phyloP scores from a whole-genome alignment of 37 sponge, comb jelly and placozoan species.

The Halichondria panicea region DNA sequence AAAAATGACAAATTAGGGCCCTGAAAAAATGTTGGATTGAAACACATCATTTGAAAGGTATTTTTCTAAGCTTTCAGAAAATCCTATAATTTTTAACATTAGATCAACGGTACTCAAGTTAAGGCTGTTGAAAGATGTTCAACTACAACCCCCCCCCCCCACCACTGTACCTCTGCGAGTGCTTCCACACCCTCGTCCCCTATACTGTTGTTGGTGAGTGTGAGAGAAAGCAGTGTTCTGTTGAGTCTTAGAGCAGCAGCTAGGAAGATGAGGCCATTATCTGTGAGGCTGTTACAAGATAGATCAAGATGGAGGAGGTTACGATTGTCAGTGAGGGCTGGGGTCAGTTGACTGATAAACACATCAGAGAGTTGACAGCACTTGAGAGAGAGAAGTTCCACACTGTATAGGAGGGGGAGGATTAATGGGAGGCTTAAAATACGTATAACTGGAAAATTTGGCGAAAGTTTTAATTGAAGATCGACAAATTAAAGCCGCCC shows the following conservation, averaged over 20 bases:
- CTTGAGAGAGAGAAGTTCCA: slow-evolving; percentile 42
- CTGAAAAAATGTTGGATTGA: too few relatives aligned
- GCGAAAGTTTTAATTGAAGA: not conserved
- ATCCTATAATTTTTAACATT: too few relatives aligned
- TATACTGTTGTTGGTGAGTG: slow-evolving; percentile 63
- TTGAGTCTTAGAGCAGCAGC: slow-evolving; percentile 61
- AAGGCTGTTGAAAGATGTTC: too few relatives aligned
- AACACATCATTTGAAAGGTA: too few relatives aligned
- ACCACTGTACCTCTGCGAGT: slow-evolving; percentile 35
- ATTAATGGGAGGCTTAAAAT: not conserved
- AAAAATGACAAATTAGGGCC: too few relatives aligned
- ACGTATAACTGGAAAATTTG: not conserved
- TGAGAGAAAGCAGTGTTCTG: slow-evolving; percentile 61
- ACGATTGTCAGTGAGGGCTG: slow-evolving; percentile 19
- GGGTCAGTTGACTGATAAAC: not conserved
- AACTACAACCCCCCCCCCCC: too few relatives aligned
- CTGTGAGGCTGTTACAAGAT: slow-evolving; percentile 28
- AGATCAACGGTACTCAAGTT: too few relatives aligned
- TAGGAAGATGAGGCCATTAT: slow-evolving; percentile 19
- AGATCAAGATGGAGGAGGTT: slow-evolving; percentile 28
- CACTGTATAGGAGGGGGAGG: slow-evolving; percentile 2
- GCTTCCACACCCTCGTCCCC: slow-evolving; percentile 35
- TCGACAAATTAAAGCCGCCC: not conserved
- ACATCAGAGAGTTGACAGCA: slow-evolving; percentile 29
- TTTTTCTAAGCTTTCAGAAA: too few relatives aligned